Base-by-base conservation (phyloP, 23 tunicate species). In the Styela clava region DNA sequence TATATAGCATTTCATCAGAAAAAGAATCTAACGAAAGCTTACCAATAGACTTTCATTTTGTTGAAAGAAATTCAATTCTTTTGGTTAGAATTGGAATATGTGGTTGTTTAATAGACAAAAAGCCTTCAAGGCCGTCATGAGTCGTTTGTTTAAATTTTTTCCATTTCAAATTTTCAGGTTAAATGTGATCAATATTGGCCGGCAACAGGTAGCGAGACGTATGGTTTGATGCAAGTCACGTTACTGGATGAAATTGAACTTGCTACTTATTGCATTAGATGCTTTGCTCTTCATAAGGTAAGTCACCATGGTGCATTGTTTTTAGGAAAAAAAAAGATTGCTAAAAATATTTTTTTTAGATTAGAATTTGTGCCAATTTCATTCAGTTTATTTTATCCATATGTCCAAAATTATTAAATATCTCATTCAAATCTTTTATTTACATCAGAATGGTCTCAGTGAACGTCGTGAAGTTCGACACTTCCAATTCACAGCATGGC, bases 101-200 rank as follows among this genome's bases (percentile, higher is more conserved):
- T n/a, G n/a, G n/a, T n/a, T n/a, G n/a, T n/a, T n/a, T n/a, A n/a
- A n/a, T n/a, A n/a, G n/a, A n/a, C n/a, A n/a, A n/a, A n/a, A n/a
- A n/a, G n/a, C n/a, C n/a, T n/a, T n/a, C n/a, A n/a, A n/a, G n/a
- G n/a, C n/a, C n/a, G n/a, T n/a, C n/a, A n/a, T n/a, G n/a, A n/a
- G n/a, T n/a, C n/a, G n/a, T n/a, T n/a, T n/a, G n/a, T n/a, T n/a
- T n/a, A n/a, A n/a, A n/a, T 44, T 5, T 44, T 44, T 12, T 44
- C 56, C 12, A 44, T 44, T 5, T 44, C 56, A 7, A 44, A 44
- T 44, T 25, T 80, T 32, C 63, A 93, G 98, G 84, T 85, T 30
- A 93, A 93, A 69, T 93, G 98, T 64, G 98, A 93, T 34, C 89
- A 93, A 63, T 93, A 93, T 74, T 93, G 98, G 98, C 98, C 98